These are phyloP conservation scores for Zelostemma sp. DNA, from an alignment of 1,140 invertebrate species.

Conservation along the genomic window DNA sequence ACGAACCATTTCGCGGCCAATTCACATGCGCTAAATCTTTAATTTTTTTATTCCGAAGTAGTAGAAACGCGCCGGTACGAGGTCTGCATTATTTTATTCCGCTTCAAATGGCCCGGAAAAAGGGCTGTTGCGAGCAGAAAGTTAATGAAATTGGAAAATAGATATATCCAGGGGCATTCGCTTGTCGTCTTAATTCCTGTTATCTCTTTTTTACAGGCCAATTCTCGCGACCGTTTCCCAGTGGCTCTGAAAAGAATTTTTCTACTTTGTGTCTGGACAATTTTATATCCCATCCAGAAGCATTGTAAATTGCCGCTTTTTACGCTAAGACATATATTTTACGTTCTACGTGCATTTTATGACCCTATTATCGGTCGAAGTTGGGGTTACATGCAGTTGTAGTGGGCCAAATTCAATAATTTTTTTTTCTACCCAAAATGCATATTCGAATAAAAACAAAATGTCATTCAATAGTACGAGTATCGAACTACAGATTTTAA, in stretches of 20 bases:
- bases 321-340: no score
- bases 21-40: background rate
- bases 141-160: slow-evolving; percentile 26
- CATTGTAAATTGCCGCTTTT: no score
- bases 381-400: no score
- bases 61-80: background rate
- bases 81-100: background rate
- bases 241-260: background rate
- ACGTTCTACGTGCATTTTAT: no score
- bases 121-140: background rate
- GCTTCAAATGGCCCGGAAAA: background rate
- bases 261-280: no score
- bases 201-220: slow-evolving; percentile 35
- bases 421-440: no score
- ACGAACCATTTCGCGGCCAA: background rate
- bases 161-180: slow-evolving; percentile 21
- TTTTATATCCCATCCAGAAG: no score
- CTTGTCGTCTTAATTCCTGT: slow-evolving; percentile 21
- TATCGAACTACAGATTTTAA: no score
- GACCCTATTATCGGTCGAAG: no score
- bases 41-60: background rate
- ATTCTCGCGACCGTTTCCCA: slow-evolving; percentile 19
- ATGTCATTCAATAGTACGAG: no score
- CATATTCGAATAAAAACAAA: no score
- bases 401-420: no score